Percentiles rank a stretch among this genome's conserved stretches.
These are phyloP conservation scores for Apis florea DNA, from an alignment of 1,140 invertebrate genomes.

Conservation along the genomic window DNA sequence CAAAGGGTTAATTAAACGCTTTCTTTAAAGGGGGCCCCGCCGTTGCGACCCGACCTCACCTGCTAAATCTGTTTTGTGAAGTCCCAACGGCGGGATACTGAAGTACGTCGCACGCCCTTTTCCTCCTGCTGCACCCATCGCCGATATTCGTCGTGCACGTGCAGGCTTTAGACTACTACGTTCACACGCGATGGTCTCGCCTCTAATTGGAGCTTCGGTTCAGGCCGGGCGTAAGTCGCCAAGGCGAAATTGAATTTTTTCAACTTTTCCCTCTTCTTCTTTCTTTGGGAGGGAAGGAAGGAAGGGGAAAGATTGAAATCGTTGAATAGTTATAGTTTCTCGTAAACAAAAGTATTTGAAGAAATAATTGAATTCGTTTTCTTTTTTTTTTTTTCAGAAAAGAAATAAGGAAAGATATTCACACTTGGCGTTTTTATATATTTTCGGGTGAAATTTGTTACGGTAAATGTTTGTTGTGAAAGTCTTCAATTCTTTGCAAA, in stretches of 20 bases:
- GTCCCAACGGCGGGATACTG: constrained; percentile 10
- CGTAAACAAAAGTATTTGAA: too few relatives aligned
- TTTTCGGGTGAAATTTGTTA: too few relatives aligned
- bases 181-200: constrained; percentile 10
- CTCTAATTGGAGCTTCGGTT: constrained; percentile 30
- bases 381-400: too few relatives aligned
- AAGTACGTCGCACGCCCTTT: constrained; percentile 1
- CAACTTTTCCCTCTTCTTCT: too few relatives aligned
- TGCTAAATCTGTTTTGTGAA: constrained; percentile 47
- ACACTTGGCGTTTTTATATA: too few relatives aligned
- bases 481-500: too few relatives aligned
- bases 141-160: background rate
- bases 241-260: background rate
- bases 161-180: constrained; percentile 4
- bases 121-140: background rate
- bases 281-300: background rate
- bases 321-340: background rate
- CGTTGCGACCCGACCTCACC: constrained; percentile 28
- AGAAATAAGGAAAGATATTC: too few relatives aligned
- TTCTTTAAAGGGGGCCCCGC: constrained; percentile 21
- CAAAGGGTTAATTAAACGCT: constrained; percentile 52
- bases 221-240: too few relatives aligned
- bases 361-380: too few relatives aligned
- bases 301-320: background rate
- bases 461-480: too few relatives aligned